phyloP scores from a whole-genome alignment of 37 sponge, comb jelly and placozoan species.

The Ianthella basta region DNA sequence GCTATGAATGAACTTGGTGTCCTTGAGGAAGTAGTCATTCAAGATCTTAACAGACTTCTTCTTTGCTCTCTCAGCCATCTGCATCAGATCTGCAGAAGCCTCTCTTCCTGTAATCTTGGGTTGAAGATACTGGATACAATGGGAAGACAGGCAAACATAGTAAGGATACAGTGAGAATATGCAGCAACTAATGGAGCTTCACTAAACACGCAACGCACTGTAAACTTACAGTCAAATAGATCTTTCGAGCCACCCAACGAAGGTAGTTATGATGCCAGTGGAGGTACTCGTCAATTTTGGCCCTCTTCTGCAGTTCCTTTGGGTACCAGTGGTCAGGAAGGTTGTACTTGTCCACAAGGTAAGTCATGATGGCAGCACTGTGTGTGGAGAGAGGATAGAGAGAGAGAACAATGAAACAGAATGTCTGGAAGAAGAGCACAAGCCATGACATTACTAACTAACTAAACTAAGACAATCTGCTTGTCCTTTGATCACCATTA shows the following conservation, averaged over 20 bases:
- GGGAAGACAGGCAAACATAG: too few relatives aligned
- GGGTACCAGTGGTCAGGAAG: constrained; percentile 82
- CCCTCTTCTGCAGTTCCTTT: constrained; percentile 44
- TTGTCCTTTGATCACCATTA: too few relatives aligned
- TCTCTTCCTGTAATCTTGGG: constrained; percentile 21
- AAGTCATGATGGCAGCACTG: constrained; percentile 70
- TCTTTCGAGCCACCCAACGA: constrained; percentile 26
- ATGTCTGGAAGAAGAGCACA: too few relatives aligned
- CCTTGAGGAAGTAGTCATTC: constrained; percentile 61
- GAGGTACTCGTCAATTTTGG: constrained; percentile 68
- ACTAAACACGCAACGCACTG: too few relatives aligned
- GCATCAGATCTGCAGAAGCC: constrained; percentile 26
- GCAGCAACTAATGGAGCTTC: too few relatives aligned
- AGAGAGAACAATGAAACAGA: too few relatives aligned
- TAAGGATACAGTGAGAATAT: too few relatives aligned
- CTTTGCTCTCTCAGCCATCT: constrained; percentile 14
- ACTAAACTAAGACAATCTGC: too few relatives aligned
- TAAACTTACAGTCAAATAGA: constrained; percentile 47
- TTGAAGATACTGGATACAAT: constrained; percentile 18
- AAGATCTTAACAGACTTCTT: constrained; percentile 41
- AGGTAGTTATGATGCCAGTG: constrained; percentile 74
- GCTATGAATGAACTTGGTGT: constrained; percentile 69
- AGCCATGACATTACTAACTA: too few relatives aligned
- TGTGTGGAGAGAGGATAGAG: background rate
- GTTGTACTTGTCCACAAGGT: constrained; percentile 61